Base-by-base conservation (phyloP, 1,140 invertebrate genomes). In the Bathynomus jamesi region DNA sequence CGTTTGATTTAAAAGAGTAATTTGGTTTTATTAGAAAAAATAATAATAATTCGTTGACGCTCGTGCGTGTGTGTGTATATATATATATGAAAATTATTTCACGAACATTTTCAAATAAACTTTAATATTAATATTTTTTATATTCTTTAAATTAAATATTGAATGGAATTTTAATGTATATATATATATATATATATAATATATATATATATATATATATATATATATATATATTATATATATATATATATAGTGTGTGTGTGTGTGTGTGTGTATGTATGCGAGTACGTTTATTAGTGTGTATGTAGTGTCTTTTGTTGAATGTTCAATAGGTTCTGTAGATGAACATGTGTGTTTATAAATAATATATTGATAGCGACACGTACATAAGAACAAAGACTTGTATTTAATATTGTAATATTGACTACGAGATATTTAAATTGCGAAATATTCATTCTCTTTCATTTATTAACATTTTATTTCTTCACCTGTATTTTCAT, bases 181-280 rank as follows among this genome's bases (percentile, higher is more conserved):
- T 40, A 40, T 40, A 40, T 40, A 53, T 53, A 53, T 53, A 53
- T 53, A 53, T 53, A 53, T 53, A 2, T 53, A 3, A 53, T 53
- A 53, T 53, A 53, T 53, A 53, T 53, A 53, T 53, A 53, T 53
- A 53, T 53, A 53, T 53, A 53, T 53, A 53, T 53, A 53, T 53
- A 53, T 53, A 53, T 53, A 53, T 53, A 53, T 53, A 53, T 53
- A 53, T 53, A 53, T 53, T 53, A 53, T 53, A 53, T 53, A 53
- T 53, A 53, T 53, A 53, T 53, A 53, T 53, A 53, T 53, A 53
- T 53, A 53, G 2, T 53, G 21, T 53, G 21, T 53, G 21, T 53
- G 21, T 53, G 21, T 53, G 21, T 53, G 21, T 53, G 21, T 53
- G 21, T 53, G 5, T 53, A 53, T 53, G 21, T 53, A 53, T 53